These are phyloP conservation scores for Azorinus chamasolen DNA, from an alignment of 2,888 invertebrate genomes.

Conservation along the genomic window DNA sequence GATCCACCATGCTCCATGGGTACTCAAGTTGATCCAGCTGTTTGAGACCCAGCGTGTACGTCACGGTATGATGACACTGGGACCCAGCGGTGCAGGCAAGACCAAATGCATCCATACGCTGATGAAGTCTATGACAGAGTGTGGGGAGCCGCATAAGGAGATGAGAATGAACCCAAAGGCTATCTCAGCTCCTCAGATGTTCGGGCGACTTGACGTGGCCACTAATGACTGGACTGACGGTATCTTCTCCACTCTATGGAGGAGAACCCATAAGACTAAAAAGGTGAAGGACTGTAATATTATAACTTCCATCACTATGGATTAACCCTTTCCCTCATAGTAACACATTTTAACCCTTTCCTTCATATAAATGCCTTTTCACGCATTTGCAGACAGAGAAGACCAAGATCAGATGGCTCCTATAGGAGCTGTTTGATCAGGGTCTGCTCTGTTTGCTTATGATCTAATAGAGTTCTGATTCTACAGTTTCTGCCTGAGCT, in stretches of 20 bases:
- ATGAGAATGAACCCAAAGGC: conserved; percentile 99
- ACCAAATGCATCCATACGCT: conserved; percentile 95
- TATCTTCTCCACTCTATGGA: conserved; percentile 98
- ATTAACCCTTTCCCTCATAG: too few species aligned
- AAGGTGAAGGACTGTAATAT: conserved; percentile 86
- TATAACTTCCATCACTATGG: not conserved
- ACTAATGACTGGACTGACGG: conserved; percentile 99
- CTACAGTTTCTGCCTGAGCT: too few species aligned
- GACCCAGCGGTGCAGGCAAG: conserved; percentile 89
- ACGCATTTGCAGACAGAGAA: too few species aligned
- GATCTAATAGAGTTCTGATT: too few species aligned
- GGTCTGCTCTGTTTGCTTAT: too few species aligned
- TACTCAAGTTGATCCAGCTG: conserved; percentile 96
- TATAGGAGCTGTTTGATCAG: too few species aligned
- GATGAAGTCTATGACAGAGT: conserved; percentile 95
- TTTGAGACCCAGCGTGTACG: conserved; percentile 87
- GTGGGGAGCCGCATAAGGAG: conserved; percentile 95
- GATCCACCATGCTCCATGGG: conserved; percentile 97
- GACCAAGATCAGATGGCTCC: too few species aligned
- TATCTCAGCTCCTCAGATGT: conserved; percentile 99
- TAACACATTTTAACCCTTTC: too few species aligned
- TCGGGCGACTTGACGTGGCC: conserved; percentile 97
- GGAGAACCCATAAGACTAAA: conserved; percentile 96
- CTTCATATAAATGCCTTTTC: too few species aligned
- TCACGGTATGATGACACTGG: conserved; percentile 87